Evolutionary conservation across 2,888 invertebrate species (phyloP), one percentile per base, ranked within the genome.

Genomic region (Neelides folsomi): DNA sequence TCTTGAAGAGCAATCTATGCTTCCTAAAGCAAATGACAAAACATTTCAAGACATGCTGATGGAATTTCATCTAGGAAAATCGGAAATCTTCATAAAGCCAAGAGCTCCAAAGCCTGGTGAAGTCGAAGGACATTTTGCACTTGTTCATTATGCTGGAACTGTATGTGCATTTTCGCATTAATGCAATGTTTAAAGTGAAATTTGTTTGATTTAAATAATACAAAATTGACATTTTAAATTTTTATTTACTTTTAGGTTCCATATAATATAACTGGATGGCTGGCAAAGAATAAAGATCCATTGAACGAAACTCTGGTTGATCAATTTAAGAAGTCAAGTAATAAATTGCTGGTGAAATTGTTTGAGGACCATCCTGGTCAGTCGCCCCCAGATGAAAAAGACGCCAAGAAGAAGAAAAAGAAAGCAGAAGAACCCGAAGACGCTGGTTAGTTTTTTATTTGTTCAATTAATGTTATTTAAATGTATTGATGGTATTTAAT

Each of bases 1-100:
- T 77, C 89, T 98, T 79, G 97, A 97, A 78, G 97, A 98, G 83
- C 97, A 98, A 79, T 94, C 94, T 87, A 97, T 98, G 92, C 97
- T 98, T 85, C 98, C 98, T 75, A 97, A 98, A 79, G 97, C 97
- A 71, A 89, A 92, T 68, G 97, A 98, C 74, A 83, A 79, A 76
- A 94, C 95, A 73, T 97, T 97, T 78, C 85, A 89, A 73, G 93
- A 95, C 74, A 98, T 98, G 77, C 79, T 98, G 80, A 90, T 87
- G 79, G 86, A 86, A 79, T 94, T 95, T 79, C 95, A 97, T 76
- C 83, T 97, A 79, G 97, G 95, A 77, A 97, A 97, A 77, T 92
- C 92, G 69, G 82, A 90, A 68, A 90, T 90, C 77, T 94, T 81
- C 84, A 77, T 85, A 76, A 94, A 94, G 77, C 93, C 94, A 59